phyloP scores from a whole-genome alignment of 2,888 invertebrate genomes.

The Ecliptopera silaceata region DNA sequence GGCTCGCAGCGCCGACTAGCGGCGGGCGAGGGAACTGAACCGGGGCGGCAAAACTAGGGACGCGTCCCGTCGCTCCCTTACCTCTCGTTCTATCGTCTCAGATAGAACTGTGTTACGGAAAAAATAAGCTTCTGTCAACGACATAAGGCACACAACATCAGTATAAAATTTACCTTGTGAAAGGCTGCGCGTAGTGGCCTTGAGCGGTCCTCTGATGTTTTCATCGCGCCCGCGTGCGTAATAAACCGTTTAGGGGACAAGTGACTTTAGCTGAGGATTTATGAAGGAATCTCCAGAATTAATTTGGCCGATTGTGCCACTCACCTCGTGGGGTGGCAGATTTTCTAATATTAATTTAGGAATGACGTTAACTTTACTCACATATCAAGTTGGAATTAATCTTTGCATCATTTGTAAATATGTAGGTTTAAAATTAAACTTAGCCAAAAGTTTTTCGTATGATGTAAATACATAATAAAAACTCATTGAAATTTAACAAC shows the following conservation, averaged over 20 bases:
- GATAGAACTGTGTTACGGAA: slow-evolving; percentile 67
- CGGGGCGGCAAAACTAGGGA: slow-evolving; percentile 61
- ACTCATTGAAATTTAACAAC: too few species aligned
- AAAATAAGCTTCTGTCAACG: slow-evolving; percentile 79
- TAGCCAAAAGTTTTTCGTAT: too few species aligned
- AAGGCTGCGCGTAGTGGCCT: slow-evolving; percentile 66
- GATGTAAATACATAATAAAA: too few species aligned
- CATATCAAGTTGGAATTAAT: too few species aligned
- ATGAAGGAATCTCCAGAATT: slow-evolving; percentile 75
- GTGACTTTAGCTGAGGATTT: slow-evolving; percentile 78
- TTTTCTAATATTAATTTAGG: slow-evolving; percentile 6
- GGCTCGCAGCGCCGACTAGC: slow-evolving; percentile 78
- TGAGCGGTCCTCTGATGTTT: slow-evolving; percentile 78
- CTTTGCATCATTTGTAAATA: neutral
- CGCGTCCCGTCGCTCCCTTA: slow-evolving; percentile 33
- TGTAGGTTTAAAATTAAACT: too few species aligned
- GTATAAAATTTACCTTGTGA: slow-evolving; percentile 44
- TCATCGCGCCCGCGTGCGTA: slow-evolving; percentile 74
- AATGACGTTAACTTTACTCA: neutral
- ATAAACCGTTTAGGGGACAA: slow-evolving; percentile 79
- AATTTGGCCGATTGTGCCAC: slow-evolving; percentile 68
- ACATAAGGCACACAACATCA: slow-evolving; percentile 70
- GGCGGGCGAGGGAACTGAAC: slow-evolving; percentile 59
- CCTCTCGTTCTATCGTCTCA: slow-evolving; percentile 64
- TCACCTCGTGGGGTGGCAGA: slow-evolving; percentile 26